Conservation (phyloP, 2,797 vertebrate species). For the Todus mexicanus region DNA sequence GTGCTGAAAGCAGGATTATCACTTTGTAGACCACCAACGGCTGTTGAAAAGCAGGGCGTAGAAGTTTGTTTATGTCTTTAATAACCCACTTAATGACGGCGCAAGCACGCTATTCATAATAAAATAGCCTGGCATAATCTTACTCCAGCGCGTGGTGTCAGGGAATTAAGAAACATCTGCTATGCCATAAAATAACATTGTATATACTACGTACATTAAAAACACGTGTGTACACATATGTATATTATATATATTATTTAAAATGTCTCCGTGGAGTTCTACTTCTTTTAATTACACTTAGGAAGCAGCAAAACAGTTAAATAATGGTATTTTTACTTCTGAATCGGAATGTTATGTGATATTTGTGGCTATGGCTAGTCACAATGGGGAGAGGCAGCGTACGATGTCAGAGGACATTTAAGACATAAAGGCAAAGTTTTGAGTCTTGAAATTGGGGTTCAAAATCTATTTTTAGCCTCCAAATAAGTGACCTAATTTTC, state of each 20-base stretch:
- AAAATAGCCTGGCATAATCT: conserved; percentile 81
- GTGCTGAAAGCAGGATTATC: conserved; percentile 81
- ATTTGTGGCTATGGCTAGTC: not conserved
- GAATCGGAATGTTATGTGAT: not conserved
- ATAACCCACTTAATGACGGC: conserved; percentile 82
- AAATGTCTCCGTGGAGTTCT: conserved; percentile 45
- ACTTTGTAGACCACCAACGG: conserved; percentile 84
- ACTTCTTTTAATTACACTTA: conserved; percentile 57
- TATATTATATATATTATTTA: conserved; percentile 29
- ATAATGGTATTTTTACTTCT: conserved; percentile 42
- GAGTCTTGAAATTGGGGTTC: not conserved
- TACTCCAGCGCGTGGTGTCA: conserved; percentile 76
- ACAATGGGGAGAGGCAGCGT: not conserved
- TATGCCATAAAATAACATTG: conserved; percentile 76
- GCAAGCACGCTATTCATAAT: conserved; percentile 82
- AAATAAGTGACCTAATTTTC: conserved; percentile 26
- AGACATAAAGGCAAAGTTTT: not conserved
- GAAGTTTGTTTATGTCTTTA: conserved; percentile 84
- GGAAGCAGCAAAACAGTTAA: conserved; percentile 58
- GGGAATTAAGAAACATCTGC: conserved; percentile 87
- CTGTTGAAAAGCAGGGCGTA: conserved; percentile 79
- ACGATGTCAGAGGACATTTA: not conserved
- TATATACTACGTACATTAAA: conserved; percentile 69
- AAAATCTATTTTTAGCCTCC: not conserved
- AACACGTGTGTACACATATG: conserved; percentile 45